Evolutionary conservation across 2,888 invertebrate species (phyloP).

Genomic region (Gari tellinella): DNA sequence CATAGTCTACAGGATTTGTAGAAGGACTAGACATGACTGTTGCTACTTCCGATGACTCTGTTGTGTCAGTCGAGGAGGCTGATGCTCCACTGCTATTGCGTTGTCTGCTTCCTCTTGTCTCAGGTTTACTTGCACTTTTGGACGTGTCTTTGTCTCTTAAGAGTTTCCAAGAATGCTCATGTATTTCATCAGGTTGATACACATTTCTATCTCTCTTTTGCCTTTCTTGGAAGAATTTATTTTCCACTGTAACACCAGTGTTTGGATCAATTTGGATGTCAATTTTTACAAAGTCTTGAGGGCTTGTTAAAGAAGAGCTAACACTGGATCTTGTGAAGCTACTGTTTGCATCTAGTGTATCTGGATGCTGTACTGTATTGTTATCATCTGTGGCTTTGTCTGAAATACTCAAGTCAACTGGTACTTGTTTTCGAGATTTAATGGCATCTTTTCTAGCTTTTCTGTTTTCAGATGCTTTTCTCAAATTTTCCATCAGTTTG

Average conservation of each 20-base stretch:
- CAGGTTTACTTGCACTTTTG: slow-evolving; percentile 40
- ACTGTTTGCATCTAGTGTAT: too few species aligned
- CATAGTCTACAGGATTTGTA: slow-evolving; percentile 5
- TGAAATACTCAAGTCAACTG: not conserved
- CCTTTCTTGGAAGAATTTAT: slow-evolving; percentile 2
- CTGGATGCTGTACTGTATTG: too few species aligned
- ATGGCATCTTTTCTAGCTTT: slow-evolving; percentile 54
- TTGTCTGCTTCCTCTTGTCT: slow-evolving; percentile 16
- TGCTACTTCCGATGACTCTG: slow-evolving; percentile 29
- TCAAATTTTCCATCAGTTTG: slow-evolving; percentile 73
- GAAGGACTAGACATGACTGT: slow-evolving; percentile 10
- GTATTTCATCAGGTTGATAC: slow-evolving; percentile 2
- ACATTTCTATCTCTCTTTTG: too few species aligned
- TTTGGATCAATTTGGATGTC: slow-evolving; percentile 45
- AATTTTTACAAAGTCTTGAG: slow-evolving; percentile 46
- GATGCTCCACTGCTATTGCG: slow-evolving; percentile 38
- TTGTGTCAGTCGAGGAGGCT: slow-evolving; percentile 32
- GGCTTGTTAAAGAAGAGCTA: slow-evolving; percentile 1
- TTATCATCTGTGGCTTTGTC: not conserved
- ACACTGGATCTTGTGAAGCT: too few species aligned
- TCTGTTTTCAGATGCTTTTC: slow-evolving; percentile 60
- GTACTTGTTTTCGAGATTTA: slow-evolving; percentile 40
- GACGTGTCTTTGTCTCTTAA: slow-evolving; percentile 39
- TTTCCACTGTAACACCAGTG: slow-evolving; percentile 42
- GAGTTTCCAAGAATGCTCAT: slow-evolving; percentile 54